Percentiles rank a stretch among this genome's conserved stretches.
phyloP scores from a whole-genome alignment of 2,113 vertebrate species.

The Cyprinus carpio region DNA sequence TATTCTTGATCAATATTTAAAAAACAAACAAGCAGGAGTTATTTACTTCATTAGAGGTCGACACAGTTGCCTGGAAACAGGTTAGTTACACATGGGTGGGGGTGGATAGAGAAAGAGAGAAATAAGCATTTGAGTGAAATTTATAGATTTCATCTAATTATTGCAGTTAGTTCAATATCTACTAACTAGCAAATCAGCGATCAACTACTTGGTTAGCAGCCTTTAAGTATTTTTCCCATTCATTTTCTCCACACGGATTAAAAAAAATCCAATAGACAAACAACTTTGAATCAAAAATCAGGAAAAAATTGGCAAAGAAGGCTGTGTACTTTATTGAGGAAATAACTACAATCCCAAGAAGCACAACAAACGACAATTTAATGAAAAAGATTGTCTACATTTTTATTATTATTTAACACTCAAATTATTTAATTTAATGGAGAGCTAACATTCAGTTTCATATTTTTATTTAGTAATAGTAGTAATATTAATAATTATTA shows the following conservation, averaged over 20 bases:
- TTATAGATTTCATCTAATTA: not conserved
- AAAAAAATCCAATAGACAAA: not conserved
- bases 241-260: not conserved
- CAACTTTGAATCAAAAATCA: not conserved
- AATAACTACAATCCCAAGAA: not conserved
- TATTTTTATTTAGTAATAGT: too few species aligned
- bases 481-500: too few species aligned
- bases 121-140: not conserved
- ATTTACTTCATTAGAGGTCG: conserved; percentile 63
- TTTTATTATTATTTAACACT: not conserved
- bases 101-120: not conserved
- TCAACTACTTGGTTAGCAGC: not conserved
- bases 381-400: not conserved
- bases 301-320: not conserved
- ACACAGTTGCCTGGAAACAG: conserved; percentile 73
- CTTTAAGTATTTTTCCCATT: not conserved
- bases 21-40: conserved; percentile 60
- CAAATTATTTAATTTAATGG: not conserved
- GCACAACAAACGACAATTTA: not conserved
- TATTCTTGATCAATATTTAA: conserved; percentile 58
- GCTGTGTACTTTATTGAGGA: not conserved
- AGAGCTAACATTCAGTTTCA: too few species aligned
- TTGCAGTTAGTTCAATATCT: not conserved
- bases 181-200: not conserved
- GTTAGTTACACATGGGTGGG: conserved; percentile 58